These are phyloP conservation scores for Galbula dea DNA, from an alignment of 2,113 vertebrate genomes.

Conservation along the genomic window DNA sequence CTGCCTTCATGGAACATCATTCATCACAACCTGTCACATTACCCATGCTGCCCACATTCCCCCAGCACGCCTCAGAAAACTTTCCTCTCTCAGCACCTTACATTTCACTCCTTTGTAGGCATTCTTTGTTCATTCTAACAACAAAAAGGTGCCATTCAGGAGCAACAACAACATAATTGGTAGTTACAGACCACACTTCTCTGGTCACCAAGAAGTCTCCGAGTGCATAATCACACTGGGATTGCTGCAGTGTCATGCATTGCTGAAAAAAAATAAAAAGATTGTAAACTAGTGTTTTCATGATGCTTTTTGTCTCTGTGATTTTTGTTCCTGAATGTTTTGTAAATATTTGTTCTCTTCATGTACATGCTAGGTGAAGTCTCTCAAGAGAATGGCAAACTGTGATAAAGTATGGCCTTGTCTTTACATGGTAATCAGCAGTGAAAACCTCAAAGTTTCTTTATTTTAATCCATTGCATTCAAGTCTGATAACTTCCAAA, in stretches of 20 bases:
- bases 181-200: background rate
- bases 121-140: slow-evolving; percentile 3
- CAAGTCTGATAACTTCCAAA: background rate
- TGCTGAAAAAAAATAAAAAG: background rate
- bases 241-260: background rate
- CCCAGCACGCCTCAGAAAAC: slow-evolving; percentile 30
- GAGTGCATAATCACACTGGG: background rate
- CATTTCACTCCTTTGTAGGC: slow-evolving; percentile 3
- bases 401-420: background rate
- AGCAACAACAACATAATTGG: background rate
- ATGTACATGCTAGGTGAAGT: background rate
- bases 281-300: background rate
- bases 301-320: background rate
- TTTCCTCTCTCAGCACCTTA: slow-evolving; percentile 63
- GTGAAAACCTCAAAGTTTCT: background rate
- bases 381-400: background rate
- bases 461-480: background rate
- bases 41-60: background rate
- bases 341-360: background rate
- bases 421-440: background rate
- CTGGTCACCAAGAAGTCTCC: background rate
- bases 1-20: slow-evolving; percentile 7
- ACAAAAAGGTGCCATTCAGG: slow-evolving; percentile 39
- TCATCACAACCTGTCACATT: slow-evolving; percentile 22
- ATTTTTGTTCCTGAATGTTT: slow-evolving; percentile 13